Evolutionary conservation across 2,113 vertebrate genomes (phyloP).

Genomic region (Cyanistes caeruleus): DNA sequence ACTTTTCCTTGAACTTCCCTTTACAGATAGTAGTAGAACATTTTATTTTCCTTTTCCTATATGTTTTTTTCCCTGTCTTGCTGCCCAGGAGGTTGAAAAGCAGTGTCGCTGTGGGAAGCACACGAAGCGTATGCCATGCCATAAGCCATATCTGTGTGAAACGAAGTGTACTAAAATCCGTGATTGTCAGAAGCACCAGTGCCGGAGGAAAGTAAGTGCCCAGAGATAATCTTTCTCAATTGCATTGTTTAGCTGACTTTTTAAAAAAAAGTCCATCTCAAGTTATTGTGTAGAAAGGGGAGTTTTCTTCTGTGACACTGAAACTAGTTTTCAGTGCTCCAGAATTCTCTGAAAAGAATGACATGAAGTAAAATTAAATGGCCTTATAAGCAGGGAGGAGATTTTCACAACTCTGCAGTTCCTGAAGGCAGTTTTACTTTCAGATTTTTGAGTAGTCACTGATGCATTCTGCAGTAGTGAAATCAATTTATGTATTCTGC

Average conservation of each 20-base stretch:
- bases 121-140: constrained; percentile 86
- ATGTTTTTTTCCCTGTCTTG: not conserved
- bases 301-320: not conserved
- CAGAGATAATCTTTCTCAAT: not conserved
- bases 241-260: not conserved
- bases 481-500: not conserved
- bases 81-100: constrained; percentile 90
- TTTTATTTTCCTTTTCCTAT: not conserved
- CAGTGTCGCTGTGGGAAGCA: constrained; percentile 93
- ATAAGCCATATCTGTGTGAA: constrained; percentile 94
- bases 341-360: not conserved
- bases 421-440: not conserved
- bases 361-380: not conserved
- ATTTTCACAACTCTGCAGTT: not conserved
- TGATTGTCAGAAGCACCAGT: constrained; percentile 91
- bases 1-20: not conserved
- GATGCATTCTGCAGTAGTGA: not conserved
- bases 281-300: not conserved
- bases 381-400: not conserved
- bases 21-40: not conserved
- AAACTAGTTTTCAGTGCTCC: not conserved
- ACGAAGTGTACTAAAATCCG: constrained; percentile 88
- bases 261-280: not conserved
- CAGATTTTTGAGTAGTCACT: not conserved
- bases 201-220: constrained; percentile 87